These are phyloP conservation scores for Microcebus tavaratra DNA, from an alignment of 2,113 vertebrate species.

Conservation along the genomic window DNA sequence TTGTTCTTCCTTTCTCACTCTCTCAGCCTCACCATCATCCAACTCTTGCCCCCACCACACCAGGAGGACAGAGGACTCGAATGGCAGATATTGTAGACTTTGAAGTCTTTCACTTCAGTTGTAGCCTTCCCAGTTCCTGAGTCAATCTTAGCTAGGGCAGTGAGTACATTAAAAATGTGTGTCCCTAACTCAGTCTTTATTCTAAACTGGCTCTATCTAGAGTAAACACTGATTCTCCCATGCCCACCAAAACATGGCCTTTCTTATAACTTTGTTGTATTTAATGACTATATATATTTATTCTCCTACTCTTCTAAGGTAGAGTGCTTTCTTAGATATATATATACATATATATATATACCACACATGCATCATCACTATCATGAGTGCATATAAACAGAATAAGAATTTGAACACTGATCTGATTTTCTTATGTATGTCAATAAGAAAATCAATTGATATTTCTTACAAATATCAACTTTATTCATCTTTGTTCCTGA, in stretches of 20 bases:
- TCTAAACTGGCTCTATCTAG: background rate
- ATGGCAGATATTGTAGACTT: accelerated
- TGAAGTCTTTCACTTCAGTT: background rate
- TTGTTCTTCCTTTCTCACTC: background rate
- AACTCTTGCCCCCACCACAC: too few relatives aligned
- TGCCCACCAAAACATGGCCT: background rate
- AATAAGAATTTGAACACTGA: background rate
- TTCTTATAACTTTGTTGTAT: background rate
- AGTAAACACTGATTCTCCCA: background rate
- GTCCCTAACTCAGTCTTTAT: background rate
- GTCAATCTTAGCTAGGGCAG: background rate
- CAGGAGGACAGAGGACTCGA: background rate
- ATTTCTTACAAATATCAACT: background rate
- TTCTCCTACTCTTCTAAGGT: background rate
- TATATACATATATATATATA: background rate
- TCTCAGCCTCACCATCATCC: background rate
- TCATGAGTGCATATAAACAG: background rate
- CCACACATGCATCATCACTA: background rate
- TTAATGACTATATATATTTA: background rate
- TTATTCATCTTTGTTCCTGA: background rate
- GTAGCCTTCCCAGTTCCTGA: background rate
- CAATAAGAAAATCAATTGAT: too few relatives aligned
- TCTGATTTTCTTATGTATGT: background rate
- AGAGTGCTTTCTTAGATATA: background rate
- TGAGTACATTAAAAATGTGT: background rate